Evolutionary conservation across 2,888 invertebrate genomes (phyloP).

Genomic region (Crematogaster levior): DNA sequence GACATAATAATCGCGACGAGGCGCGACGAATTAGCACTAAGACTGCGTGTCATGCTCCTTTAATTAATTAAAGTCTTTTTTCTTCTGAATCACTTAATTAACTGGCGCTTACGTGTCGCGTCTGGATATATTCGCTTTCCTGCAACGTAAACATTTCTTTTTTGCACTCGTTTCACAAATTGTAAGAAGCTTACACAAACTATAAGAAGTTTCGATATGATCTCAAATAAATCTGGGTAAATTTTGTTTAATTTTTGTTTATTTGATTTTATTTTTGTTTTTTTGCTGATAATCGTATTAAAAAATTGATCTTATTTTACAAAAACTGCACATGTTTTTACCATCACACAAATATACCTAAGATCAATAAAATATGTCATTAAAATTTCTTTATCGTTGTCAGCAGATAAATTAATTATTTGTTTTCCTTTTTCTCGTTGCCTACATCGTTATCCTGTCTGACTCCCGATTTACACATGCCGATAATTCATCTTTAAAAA

Average conservation of each 20-base stretch:
- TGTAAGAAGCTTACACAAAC: not conserved
- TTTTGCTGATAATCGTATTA: too few relatives aligned
- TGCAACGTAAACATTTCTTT: not conserved
- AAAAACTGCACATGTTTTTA: not conserved
- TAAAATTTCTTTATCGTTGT: not conserved
- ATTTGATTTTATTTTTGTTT: too few relatives aligned
- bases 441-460: not conserved
- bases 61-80: conserved; percentile 28
- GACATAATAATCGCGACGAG: conserved; percentile 15
- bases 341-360: not conserved
- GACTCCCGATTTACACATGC: not conserved
- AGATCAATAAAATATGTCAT: not conserved
- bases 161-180: not conserved
- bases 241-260: not conserved
- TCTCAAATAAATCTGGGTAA: not conserved
- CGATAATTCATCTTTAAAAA: conserved; percentile 56
- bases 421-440: not conserved
- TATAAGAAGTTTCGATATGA: not conserved
- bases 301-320: not conserved
- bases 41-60: not conserved
- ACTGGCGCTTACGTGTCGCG: conserved; percentile 23
- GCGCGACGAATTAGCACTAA: conserved; percentile 24
- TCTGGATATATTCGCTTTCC: not conserved
- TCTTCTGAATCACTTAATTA: conserved; percentile 2
- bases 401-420: not conserved